Base-by-base conservation (phyloP, 2,888 invertebrate genomes). In the Limnephilus rhombicus region DNA sequence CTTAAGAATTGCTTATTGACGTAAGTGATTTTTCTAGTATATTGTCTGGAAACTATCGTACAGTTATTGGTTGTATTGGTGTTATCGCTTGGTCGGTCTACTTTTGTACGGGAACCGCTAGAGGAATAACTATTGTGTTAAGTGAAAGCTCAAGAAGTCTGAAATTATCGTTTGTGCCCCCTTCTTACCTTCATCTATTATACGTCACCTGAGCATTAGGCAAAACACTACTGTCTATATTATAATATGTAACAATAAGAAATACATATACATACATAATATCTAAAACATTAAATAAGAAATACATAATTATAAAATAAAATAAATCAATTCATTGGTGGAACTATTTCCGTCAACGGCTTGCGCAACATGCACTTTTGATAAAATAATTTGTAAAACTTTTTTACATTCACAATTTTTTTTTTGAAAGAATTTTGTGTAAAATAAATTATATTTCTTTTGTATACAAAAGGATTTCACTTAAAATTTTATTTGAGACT, bases 141-240 rank as follows among this genome's bases (percentile, higher is more conserved):
- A 83, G 83, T 83, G 37, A 83, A 83, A 83, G 82, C 82, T 83
- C 82, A 83, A 83, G 37, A 83, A 83, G 83, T 83, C 83, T 83
- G 83, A 83, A 83, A 37, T 37, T 37, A 83, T 83, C 24, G 24
- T 83, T 68, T 68, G 68, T 68, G 68, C 68, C 68, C 68, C 68
- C 68, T 68, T 68, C 68, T 68, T 68, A 68, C 68, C 68, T 68
- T 68, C 68, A 68, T 68, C 68, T 68, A 68, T 68, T 68, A 68
- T 68, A 68, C 68, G 68, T 68, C 68, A 68, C 68, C 68, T 68
- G 68, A 68, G 68, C 68, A 68, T 68, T 68, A 68, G 68, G 68
- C 68, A 24, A 68, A 68, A 24, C 68, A 68, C 68, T 68, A 68
- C 7, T 68, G 9, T 68, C 68, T 68, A 7, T 68, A 68, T 68